A percentile compares a stretch with the other conserved stretches of the same genome.
These are phyloP conservation scores for Euwallacea fornicatus DNA, from an alignment of 1,140 invertebrate species.

Conservation along the genomic window DNA sequence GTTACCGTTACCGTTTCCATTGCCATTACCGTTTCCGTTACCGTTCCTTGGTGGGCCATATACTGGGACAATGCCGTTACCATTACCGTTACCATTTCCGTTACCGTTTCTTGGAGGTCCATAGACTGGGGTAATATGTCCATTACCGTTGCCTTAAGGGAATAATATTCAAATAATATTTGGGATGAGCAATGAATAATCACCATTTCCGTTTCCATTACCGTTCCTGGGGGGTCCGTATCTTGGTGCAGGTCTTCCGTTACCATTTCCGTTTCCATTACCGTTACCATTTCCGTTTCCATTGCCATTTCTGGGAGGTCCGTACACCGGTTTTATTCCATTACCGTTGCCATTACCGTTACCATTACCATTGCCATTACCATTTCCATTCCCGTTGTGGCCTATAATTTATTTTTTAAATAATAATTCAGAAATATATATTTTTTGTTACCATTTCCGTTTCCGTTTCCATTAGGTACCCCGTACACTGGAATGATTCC, in stretches of 20 bases:
- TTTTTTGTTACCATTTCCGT: constrained; percentile 34
- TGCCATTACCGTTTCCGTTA: constrained; percentile 41
- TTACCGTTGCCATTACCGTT: constrained; percentile 39
- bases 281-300: constrained; percentile 39
- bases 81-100: constrained; percentile 42
- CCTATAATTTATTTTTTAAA: constrained; percentile 25
- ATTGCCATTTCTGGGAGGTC: constrained; percentile 19
- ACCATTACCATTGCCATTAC: constrained; percentile 41
- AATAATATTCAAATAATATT: too few relatives aligned
- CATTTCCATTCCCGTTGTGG: constrained; percentile 46
- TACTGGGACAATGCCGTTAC: constrained; percentile 34
- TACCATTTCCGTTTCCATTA: constrained; percentile 40
- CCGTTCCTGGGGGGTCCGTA: constrained; percentile 40
- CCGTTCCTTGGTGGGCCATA: constrained; percentile 41
- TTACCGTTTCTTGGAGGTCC: constrained; percentile 32
- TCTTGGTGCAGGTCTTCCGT: constrained; percentile 41
- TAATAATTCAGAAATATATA: constrained; percentile 20
- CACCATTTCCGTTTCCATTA: constrained; percentile 42
- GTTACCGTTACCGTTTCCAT: constrained; percentile 43
- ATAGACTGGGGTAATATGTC: constrained; percentile 1
- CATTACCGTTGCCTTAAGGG: constrained; percentile 40
- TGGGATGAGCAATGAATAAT: constrained; percentile 16
- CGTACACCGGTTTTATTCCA: background rate
- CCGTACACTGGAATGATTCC: constrained; percentile 29
- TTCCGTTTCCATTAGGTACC: constrained; percentile 41